Percentiles rank a stretch among this genome's conserved stretches.
These are phyloP conservation scores for Raja brachyura DNA, from an alignment of 2,113 vertebrate genomes.

Conservation along the genomic window DNA sequence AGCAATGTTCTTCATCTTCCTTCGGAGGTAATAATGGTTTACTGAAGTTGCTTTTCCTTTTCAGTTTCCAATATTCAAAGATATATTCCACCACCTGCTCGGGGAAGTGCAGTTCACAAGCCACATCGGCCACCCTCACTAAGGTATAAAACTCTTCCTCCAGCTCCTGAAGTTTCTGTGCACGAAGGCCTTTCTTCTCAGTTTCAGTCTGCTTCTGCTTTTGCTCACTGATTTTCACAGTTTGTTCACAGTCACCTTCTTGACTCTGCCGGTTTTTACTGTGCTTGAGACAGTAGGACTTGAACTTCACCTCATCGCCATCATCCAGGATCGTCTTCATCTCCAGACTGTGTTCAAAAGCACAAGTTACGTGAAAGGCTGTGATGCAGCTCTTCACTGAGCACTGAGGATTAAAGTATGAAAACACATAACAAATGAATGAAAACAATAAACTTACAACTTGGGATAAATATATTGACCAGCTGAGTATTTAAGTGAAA, in stretches of 20 bases:
- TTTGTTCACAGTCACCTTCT: constrained; percentile 51
- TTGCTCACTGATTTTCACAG: constrained; percentile 59
- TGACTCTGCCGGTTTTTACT: constrained; percentile 73
- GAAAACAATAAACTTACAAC: too few relatives aligned
- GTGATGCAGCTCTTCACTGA: constrained; percentile 95
- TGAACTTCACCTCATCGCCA: constrained; percentile 94
- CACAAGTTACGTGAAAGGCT: constrained; percentile 98
- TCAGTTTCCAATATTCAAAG: constrained; percentile 97
- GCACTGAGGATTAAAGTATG: constrained; percentile 62
- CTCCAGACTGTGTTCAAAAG: constrained; percentile 92
- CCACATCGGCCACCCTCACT: constrained; percentile 74
- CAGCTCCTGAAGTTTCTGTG: constrained; percentile 86
- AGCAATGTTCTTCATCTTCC: constrained; percentile 81
- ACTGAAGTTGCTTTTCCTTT: constrained; percentile 89
- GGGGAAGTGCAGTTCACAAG: constrained; percentile 68
- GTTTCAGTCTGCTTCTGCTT: constrained; percentile 72
- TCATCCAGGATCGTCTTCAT: constrained; percentile 97
- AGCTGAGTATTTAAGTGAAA: not conserved
- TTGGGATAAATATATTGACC: not conserved
- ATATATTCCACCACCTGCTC: constrained; percentile 74
- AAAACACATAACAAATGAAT: constrained; percentile 24
- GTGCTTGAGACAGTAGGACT: constrained; percentile 93
- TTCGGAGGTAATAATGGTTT: constrained; percentile 86
- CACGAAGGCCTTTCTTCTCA: constrained; percentile 75
- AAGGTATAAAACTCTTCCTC: constrained; percentile 88